phyloP scores from a whole-genome alignment of 2,888 invertebrate species.

The Synergus laeviventris region DNA sequence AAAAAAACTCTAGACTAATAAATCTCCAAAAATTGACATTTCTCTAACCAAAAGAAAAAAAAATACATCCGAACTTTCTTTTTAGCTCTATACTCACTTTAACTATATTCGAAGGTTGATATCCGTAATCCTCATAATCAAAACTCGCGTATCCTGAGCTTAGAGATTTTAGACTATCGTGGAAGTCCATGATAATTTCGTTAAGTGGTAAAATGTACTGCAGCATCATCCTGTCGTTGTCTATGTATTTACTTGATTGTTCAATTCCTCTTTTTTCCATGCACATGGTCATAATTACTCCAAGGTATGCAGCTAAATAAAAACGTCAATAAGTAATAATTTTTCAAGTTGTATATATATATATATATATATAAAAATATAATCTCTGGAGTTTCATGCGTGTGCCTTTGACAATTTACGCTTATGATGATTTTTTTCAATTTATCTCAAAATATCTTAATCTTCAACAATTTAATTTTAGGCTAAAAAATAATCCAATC shows the following conservation, averaged over 20 bases:
- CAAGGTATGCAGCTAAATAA: conserved; percentile 80
- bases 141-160: conserved; percentile 97
- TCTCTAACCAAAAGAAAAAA: no score
- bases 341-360: no score
- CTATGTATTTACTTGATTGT: conserved; percentile 85
- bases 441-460: no score
- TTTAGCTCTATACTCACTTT: conserved; percentile 79
- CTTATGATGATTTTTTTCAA: no score
- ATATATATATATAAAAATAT: no score
- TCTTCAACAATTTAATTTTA: no score
- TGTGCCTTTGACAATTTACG: no score
- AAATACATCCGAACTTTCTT: conserved; percentile 7
- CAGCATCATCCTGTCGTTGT: conserved; percentile 88
- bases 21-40: no score
- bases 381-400: no score
- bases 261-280: conserved; percentile 86
- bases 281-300: conserved; percentile 84
- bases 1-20: no score
- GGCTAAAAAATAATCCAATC: no score
- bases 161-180: conserved; percentile 91
- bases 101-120: conserved; percentile 85
- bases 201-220: conserved; percentile 91
- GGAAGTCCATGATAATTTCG: conserved; percentile 97
- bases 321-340: not conserved
- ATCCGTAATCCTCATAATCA: conserved; percentile 94